Evolutionary conservation across 2,888 invertebrate genomes (phyloP).

Genomic region (Ophraella communa): DNA sequence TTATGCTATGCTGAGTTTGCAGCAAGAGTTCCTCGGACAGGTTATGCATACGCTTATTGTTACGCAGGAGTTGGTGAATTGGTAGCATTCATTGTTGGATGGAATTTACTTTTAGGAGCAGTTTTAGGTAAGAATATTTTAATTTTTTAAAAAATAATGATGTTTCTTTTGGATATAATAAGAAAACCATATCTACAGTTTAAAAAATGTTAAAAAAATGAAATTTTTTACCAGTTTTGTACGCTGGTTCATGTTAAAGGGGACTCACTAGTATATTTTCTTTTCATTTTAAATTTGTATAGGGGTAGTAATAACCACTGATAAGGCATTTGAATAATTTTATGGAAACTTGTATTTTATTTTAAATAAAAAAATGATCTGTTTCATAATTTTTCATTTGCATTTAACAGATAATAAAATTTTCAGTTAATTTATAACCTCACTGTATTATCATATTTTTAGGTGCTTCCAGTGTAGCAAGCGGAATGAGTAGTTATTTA

Average conservation of each 20-base stretch:
- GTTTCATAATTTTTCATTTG: too few species aligned
- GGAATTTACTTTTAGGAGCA: slow-evolving; percentile 91
- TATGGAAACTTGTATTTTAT: too few species aligned
- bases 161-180: background rate
- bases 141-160: background rate
- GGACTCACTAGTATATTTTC: too few species aligned
- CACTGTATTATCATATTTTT: slow-evolving; percentile 39
- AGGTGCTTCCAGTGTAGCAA: slow-evolving; percentile 85
- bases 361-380: too few species aligned
- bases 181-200: too few species aligned
- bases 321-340: too few species aligned
- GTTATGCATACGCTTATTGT: slow-evolving; percentile 91
- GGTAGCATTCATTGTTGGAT: slow-evolving; percentile 89
- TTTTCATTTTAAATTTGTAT: too few species aligned
- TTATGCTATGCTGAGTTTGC: slow-evolving; percentile 93
- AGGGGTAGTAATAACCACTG: too few species aligned
- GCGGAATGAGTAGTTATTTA: slow-evolving; percentile 78
- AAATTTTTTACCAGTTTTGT: too few species aligned
- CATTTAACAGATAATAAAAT: too few species aligned
- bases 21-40: slow-evolving; percentile 85
- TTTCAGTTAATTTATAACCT: background rate
- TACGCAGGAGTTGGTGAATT: slow-evolving; percentile 93
- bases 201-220: too few species aligned
- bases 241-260: too few species aligned
- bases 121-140: slow-evolving; percentile 70